A percentile compares a stretch with the other conserved stretches of the same genome.
phyloP scores from a whole-genome alignment of 2,113 vertebrate genomes.

The Anolis carolinensis region DNA sequence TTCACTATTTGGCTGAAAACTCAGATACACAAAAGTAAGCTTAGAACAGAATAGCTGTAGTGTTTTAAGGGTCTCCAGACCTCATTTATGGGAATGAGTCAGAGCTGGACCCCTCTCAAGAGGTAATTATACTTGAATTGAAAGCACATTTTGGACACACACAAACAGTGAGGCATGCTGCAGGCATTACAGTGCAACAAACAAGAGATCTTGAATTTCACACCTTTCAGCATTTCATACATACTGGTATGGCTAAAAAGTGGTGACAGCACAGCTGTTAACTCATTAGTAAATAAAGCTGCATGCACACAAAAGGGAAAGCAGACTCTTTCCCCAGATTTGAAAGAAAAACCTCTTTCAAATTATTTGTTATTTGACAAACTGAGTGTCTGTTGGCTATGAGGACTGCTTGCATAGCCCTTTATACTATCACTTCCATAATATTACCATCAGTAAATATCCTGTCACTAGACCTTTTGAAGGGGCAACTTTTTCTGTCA shows the following conservation, averaged over 20 bases:
- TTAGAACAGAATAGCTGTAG: neutral
- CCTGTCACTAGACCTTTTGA: too few relatives aligned
- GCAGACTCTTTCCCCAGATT: neutral
- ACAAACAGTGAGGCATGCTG: neutral
- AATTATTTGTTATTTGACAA: neutral
- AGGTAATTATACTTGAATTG: constrained; percentile 33
- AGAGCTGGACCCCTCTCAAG: constrained; percentile 47
- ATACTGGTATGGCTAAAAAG: neutral
- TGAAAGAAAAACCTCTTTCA: neutral
- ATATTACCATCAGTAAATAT: too few relatives aligned
- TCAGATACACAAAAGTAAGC: neutral
- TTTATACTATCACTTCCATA: too few relatives aligned
- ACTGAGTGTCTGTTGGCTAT: neutral
- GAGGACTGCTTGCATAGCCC: too few relatives aligned
- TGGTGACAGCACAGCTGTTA: constrained; percentile 37
- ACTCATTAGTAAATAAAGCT: constrained; percentile 33
- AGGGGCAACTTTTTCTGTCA: too few relatives aligned
- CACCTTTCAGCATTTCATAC: accelerated
- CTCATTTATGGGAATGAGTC: neutral
- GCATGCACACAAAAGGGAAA: neutral
- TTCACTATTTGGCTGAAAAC: neutral
- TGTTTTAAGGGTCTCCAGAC: neutral
- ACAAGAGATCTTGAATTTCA: neutral
- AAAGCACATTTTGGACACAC: constrained; percentile 21
- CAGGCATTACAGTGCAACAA: neutral